phyloP scores from a whole-genome alignment of 1,140 invertebrate genomes.

The Elymnias hypermnestra region DNA sequence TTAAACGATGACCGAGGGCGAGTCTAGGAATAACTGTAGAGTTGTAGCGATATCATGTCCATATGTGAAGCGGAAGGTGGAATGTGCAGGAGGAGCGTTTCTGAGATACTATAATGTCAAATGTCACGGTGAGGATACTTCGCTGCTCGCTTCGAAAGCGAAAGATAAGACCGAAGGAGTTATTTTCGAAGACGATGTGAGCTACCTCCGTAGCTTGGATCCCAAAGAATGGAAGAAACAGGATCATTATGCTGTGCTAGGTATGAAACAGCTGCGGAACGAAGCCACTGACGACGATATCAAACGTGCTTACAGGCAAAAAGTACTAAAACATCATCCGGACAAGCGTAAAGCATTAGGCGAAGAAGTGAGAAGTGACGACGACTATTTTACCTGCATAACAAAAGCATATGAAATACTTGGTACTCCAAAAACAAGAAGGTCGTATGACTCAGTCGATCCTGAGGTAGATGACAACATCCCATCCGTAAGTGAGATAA shows the following conservation, averaged over 20 bases:
- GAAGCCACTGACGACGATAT: slow-evolving; percentile 94
- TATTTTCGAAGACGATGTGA: slow-evolving; percentile 87
- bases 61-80: slow-evolving; percentile 55
- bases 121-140: slow-evolving; percentile 63
- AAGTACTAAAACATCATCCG: slow-evolving; percentile 97
- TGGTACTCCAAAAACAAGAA: slow-evolving; percentile 87
- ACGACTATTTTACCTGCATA: slow-evolving; percentile 99
- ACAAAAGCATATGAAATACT: slow-evolving; percentile 91
- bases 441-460: slow-evolving; percentile 97
- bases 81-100: slow-evolving; percentile 62
- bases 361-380: slow-evolving; percentile 88
- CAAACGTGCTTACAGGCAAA: slow-evolving; percentile 93
- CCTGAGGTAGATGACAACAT: slow-evolving; percentile 94
- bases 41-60: slow-evolving; percentile 48
- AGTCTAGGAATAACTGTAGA: slow-evolving; percentile 33
- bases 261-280: slow-evolving; percentile 86
- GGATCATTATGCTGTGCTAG: slow-evolving; percentile 97
- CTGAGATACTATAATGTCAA: slow-evolving; percentile 66
- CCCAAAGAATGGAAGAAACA: slow-evolving; percentile 99
- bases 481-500: slow-evolving; percentile 85
- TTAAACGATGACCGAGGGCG: slow-evolving; percentile 54
- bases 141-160: slow-evolving; percentile 49
- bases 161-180: slow-evolving; percentile 78
- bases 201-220: slow-evolving; percentile 91
- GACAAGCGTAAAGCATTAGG: slow-evolving; percentile 95